Conservation (phyloP, 2,888 invertebrate genomes). For the Myopa testacea region DNA sequence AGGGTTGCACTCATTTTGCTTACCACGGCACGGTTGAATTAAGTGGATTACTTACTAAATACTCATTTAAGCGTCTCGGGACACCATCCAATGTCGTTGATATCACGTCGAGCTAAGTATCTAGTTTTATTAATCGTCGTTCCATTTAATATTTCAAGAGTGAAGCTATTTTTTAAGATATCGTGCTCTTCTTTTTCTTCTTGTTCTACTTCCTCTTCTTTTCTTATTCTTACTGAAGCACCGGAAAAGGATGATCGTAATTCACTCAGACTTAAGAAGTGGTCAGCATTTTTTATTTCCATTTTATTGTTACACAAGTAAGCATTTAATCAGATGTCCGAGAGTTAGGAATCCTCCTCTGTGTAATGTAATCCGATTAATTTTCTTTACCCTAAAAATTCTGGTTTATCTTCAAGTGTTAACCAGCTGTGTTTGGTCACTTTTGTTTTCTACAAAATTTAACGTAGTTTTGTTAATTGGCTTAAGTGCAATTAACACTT, state of each 20-base stretch:
- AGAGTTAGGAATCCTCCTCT: neutral
- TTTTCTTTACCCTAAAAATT: neutral
- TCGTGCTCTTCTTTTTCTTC: conserved; percentile 3
- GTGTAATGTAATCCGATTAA: neutral
- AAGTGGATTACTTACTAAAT: too few relatives aligned
- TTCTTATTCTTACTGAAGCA: neutral
- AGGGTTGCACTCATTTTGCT: too few relatives aligned
- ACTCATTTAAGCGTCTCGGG: too few relatives aligned
- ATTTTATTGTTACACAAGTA: neutral
- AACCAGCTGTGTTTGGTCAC: too few relatives aligned
- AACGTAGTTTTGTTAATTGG: conserved; percentile 13
- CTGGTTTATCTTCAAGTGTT: neutral
- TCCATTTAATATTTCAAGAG: neutral
- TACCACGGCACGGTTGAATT: too few relatives aligned
- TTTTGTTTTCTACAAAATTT: conserved; percentile 3
- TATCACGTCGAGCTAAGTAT: conserved; percentile 14
- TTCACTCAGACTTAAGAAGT: neutral
- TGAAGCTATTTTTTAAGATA: conserved; percentile 3
- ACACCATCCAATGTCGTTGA: too few relatives aligned
- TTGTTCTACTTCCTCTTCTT: neutral
- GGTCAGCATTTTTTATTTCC: neutral
- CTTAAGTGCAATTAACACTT: conserved; percentile 14
- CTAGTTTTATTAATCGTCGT: conserved; percentile 13
- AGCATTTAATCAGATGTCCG: neutral
- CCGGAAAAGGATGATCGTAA: conserved; percentile 9